A percentile compares a stretch with the other conserved stretches of the same genome.
Evolutionary conservation across 2,113 vertebrate species (phyloP).

Genomic region (Callionymus lyra): DNA sequence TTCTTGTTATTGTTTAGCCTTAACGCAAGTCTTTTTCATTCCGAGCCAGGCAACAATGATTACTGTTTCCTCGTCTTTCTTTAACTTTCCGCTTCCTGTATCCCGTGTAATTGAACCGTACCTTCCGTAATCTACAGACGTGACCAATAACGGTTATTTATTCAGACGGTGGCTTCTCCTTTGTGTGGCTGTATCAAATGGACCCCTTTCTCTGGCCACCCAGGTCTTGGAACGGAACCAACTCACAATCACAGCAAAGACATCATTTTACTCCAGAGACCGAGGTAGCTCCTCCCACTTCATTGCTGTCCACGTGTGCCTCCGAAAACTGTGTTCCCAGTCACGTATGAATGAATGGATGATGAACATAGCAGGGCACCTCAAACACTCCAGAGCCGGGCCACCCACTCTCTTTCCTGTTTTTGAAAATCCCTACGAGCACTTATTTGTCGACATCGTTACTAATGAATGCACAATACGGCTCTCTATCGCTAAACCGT

Average conservation of each 20-base stretch:
- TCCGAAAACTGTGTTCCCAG: conserved; percentile 9
- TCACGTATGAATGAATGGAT: conserved; percentile 13
- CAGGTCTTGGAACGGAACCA: conserved; percentile 3
- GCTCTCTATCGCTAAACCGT: conserved; percentile 16
- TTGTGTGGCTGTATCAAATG: background rate
- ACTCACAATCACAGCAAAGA: conserved; percentile 1
- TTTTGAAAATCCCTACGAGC: conserved; percentile 19
- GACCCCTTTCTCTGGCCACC: background rate
- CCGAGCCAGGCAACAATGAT: no score
- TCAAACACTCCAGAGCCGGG: conserved; percentile 15
- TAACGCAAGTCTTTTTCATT: no score
- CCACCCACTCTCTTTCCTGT: conserved; percentile 30
- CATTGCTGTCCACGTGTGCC: no score
- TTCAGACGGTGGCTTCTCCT: background rate
- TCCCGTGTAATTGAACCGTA: no score
- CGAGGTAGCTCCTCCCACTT: background rate
- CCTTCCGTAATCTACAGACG: no score
- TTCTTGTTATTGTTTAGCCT: no score
- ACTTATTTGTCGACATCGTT: conserved; percentile 27
- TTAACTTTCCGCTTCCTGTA: no score
- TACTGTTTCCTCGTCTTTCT: no score
- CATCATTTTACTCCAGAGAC: conserved; percentile 1
- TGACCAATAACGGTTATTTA: background rate
- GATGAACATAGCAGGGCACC: conserved; percentile 5
- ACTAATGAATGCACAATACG: conserved; percentile 42